Conservation (phyloP, 2,888 invertebrate genomes). For the Amblyteles armatorius region DNA sequence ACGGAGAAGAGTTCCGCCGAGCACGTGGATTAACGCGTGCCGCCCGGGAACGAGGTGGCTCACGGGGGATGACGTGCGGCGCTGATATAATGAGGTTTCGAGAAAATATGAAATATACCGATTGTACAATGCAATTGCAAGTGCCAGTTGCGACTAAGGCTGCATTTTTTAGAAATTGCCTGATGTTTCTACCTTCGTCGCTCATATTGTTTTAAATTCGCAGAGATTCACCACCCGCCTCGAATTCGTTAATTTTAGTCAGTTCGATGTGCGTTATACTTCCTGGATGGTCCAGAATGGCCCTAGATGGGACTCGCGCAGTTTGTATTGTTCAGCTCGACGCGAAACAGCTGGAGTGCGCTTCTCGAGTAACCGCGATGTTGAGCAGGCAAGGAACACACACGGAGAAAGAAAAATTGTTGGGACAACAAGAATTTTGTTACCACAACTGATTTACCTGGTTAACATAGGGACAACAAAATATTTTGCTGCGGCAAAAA, state of each 20-base stretch:
- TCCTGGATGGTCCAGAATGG: neutral
- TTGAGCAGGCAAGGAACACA: constrained; percentile 72
- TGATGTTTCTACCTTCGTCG: neutral
- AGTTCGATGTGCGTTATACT: too few species aligned
- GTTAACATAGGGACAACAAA: too few species aligned
- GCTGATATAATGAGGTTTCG: constrained; percentile 72
- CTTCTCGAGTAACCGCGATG: constrained; percentile 67
- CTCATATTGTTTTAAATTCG: too few species aligned
- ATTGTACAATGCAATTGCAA: neutral
- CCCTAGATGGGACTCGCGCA: neutral
- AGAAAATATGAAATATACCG: constrained; percentile 53
- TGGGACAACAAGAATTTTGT: too few species aligned
- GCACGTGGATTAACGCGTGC: constrained; percentile 80
- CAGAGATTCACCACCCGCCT: too few species aligned
- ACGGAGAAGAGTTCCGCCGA: constrained; percentile 31
- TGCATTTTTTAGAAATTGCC: neutral
- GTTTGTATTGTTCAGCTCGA: constrained; percentile 2
- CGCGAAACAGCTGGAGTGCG: constrained; percentile 72
- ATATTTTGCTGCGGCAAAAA: too few species aligned
- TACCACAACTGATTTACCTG: too few species aligned
- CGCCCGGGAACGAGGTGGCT: constrained; percentile 33
- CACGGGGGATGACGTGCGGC: constrained; percentile 60
- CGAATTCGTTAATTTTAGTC: too few species aligned
- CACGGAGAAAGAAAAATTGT: too few species aligned
- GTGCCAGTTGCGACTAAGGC: neutral